phyloP scores from a whole-genome alignment of 2,888 invertebrate genomes.

The Lepidochrysops patricia region DNA sequence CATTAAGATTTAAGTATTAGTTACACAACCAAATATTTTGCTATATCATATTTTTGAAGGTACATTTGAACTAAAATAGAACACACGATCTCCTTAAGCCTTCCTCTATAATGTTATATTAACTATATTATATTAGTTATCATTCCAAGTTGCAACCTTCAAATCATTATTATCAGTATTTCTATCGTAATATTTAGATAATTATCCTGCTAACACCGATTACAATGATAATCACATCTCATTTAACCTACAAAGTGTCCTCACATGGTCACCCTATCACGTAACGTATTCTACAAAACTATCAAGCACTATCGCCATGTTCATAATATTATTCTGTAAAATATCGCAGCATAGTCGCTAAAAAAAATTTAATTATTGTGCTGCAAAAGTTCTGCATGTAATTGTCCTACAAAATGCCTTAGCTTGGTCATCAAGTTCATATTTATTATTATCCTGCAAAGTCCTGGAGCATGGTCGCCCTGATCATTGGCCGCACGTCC shows the following conservation, averaged over 20 bases:
- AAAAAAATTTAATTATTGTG: background rate
- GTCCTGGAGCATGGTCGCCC: background rate
- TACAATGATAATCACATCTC: background rate
- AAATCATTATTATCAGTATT: background rate
- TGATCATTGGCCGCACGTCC: background rate
- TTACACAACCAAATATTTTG: no score
- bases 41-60: no score
- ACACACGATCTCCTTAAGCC: no score
- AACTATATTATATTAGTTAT: no score
- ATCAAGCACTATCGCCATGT: background rate
- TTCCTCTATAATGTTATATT: no score
- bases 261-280: background rate
- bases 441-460: background rate
- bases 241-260: background rate
- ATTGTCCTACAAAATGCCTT: background rate
- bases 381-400: no score
- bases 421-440: background rate
- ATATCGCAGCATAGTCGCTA: background rate
- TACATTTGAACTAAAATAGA: no score
- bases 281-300: background rate
- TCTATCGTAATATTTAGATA: background rate
- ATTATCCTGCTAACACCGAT: background rate
- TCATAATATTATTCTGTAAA: background rate
- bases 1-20: no score
- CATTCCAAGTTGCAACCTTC: no score